Evolutionary conservation across 2,888 invertebrate species (phyloP).

Genomic region (Sesia apiformis): DNA sequence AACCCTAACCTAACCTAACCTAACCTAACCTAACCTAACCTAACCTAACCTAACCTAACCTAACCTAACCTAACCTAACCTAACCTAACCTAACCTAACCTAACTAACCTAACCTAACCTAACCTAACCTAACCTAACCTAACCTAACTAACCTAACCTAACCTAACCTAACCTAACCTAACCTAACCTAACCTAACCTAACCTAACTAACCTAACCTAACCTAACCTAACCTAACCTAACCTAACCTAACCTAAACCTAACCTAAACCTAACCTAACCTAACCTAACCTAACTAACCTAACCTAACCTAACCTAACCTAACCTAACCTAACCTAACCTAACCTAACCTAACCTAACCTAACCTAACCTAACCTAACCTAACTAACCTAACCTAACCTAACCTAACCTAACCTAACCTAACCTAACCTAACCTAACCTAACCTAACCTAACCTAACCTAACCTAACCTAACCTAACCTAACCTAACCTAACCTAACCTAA

Average conservation of each 20-base stretch:
- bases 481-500: no score
- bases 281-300: conserved; percentile 4
- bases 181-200: conserved; percentile 3
- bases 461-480: no score
- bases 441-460: no score
- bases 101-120: conserved; percentile 4
- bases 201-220: not conserved
- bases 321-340: no score
- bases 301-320: no score
- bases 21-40: conserved; percentile 2
- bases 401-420: no score
- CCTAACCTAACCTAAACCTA: not conserved
- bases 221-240: not conserved
- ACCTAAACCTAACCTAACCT: no score
- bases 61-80: conserved; percentile 2
- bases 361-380: no score
- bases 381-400: no score
- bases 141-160: conserved; percentile 4
- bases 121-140: conserved; percentile 3
- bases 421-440: no score
- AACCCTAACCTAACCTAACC: not conserved
- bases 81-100: conserved; percentile 3
- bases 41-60: conserved; percentile 2
- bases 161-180: conserved; percentile 3
- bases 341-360: no score